Percentiles rank a stretch among this genome's conserved stretches.
Conservation (phyloP, 2,113 vertebrate genomes). For the Rattus rattus region DNA sequence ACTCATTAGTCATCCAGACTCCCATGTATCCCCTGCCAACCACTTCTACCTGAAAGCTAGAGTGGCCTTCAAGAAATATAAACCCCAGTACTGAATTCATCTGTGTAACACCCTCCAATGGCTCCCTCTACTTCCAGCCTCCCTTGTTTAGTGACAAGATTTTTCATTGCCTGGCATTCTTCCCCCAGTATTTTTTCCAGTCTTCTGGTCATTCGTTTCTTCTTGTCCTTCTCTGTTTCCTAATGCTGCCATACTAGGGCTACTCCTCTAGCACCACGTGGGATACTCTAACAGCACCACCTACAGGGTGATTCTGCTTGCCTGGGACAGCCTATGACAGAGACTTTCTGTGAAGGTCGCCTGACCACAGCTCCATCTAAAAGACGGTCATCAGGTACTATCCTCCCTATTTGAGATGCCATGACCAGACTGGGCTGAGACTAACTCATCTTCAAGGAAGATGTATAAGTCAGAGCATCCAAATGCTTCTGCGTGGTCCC, state of each 20-base stretch:
- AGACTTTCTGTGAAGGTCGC: background rate
- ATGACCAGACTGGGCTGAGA: background rate
- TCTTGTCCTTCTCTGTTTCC: background rate
- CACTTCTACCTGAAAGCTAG: background rate
- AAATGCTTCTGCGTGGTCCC: background rate
- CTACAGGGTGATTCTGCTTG: background rate
- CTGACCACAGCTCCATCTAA: background rate
- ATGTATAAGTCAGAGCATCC: background rate
- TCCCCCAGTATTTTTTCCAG: background rate
- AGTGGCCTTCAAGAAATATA: background rate
- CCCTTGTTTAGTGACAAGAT: background rate
- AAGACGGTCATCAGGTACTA: background rate
- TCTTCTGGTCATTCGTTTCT: too few relatives aligned
- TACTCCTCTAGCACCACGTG: rapidly evolving
- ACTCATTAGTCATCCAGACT: background rate
- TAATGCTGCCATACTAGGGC: background rate
- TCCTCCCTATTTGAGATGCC: background rate
- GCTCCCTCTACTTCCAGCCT: background rate
- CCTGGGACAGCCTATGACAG: too few relatives aligned
- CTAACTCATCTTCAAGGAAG: background rate
- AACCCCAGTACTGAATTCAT: background rate
- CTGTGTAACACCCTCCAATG: background rate
- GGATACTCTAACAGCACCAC: background rate
- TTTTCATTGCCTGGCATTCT: background rate
- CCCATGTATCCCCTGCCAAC: background rate